Evolutionary conservation across 2,797 vertebrate species (phyloP), one percentile per base, ranked within the genome.

Genomic region (Sebastolobus alascanus): DNA sequence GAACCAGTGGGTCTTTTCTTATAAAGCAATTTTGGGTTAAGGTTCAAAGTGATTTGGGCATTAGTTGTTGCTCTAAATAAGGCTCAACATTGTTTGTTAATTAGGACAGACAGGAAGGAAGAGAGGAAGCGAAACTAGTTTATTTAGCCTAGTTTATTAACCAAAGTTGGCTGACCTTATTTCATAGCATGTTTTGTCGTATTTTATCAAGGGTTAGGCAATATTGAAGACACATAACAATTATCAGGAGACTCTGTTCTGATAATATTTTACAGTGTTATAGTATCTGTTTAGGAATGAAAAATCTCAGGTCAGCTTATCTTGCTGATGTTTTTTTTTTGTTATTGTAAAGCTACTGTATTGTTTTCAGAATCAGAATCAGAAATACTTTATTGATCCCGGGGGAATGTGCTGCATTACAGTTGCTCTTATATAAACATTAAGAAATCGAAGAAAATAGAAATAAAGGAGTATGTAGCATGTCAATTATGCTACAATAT

Each of bases 31-130:
- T 73, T 82, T 61, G n/a, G 5, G 1, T 25, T 20, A 2, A 3
- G 11, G 0, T 65, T 60, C 33, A 4, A 72, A 71, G 29, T 40
- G 4, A 33, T 60, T 64, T 46, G 22, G 18, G 10, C 8, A 20
- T 50, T 25, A 22, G 22, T 38, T 52, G 8, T 69, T 63, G 14
- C 40, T 43, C 40, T 43, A 22, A 31, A 54, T 63, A 61, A 38
- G 18, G 8, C 38, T 81, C 18, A 43, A 12, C 14, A 1, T n/a
- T 38, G 43, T 70, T 40, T 80, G 13, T 75, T 52, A 35, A 63
- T 60, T 10, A 52, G 12, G 11, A 27, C 22, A 68, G 4, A 81
- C 71, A 38, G 74, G 69, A 81, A 88, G 65, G 18, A 77, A 29
- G 61, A 22, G 4, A 74, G 43, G 64, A 82, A 22, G 37, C 68